Conservation (phyloP, 1,140 invertebrate species). For the Lerema accius region DNA sequence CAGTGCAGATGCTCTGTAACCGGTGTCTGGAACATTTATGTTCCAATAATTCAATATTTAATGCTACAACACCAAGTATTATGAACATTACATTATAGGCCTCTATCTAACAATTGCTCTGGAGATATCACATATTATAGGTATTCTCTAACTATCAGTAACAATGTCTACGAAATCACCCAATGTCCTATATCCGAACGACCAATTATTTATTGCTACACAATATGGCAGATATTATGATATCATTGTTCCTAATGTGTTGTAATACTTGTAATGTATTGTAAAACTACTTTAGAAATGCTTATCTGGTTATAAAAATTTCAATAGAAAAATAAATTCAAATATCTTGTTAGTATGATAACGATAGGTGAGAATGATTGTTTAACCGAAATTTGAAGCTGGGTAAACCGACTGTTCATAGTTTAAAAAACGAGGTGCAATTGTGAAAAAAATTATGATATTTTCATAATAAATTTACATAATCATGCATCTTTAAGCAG, state of each 20-base stretch:
- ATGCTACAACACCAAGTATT: conserved; percentile 4
- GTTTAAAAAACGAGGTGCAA: too few relatives aligned
- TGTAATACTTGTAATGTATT: too few relatives aligned
- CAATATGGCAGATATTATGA: conserved; percentile 1
- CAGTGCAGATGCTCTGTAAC: conserved; percentile 14
- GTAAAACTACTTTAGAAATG: conserved; percentile 19
- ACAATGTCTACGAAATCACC: conserved; percentile 1
- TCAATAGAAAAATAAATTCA: conserved; percentile 18
- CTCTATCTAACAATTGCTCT: conserved; percentile 22
- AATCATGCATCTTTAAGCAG: too few relatives aligned
- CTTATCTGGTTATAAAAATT: conserved; percentile 29
- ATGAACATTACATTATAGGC: conserved; percentile 14
- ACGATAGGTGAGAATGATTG: background rate
- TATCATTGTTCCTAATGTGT: conserved; percentile 20
- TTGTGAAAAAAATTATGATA: too few relatives aligned
- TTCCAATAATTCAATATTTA: background rate
- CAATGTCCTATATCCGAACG: conserved; percentile 1
- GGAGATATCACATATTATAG: conserved; percentile 19
- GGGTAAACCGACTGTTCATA: too few relatives aligned
- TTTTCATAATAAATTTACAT: too few relatives aligned
- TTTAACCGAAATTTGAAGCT: background rate
- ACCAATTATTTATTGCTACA: conserved; percentile 11
- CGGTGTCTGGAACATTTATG: background rate
- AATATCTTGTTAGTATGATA: background rate
- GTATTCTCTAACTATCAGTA: conserved; percentile 15